phyloP scores from a whole-genome alignment of 2,797 vertebrate genomes.

The Australoheros facetus region DNA sequence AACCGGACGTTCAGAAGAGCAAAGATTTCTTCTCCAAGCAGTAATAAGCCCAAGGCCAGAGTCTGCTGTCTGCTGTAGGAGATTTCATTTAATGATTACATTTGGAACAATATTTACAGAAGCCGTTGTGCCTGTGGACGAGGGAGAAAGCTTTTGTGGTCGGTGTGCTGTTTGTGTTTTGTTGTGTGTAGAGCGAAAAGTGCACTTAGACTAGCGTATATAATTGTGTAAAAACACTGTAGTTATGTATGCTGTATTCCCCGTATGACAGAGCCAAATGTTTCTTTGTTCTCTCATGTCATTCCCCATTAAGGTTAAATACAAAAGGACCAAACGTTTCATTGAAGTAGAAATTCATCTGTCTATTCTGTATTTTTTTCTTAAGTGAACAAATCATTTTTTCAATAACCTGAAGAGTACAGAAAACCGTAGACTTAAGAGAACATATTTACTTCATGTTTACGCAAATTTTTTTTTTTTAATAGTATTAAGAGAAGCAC shows the following conservation, averaged over 20 bases:
- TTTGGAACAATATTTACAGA: conserved; percentile 50
- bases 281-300: conserved; percentile 12
- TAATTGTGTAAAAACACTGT: conserved; percentile 26
- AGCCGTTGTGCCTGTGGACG: conserved; percentile 46
- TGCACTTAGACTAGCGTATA: conserved; percentile 34
- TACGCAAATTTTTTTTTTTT: background rate
- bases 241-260: conserved; percentile 5
- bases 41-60: conserved; percentile 73
- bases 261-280: conserved; percentile 8
- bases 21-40: conserved; percentile 98
- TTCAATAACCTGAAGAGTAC: conserved; percentile 36
- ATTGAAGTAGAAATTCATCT: background rate
- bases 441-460: background rate
- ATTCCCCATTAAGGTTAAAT: conserved; percentile 17
- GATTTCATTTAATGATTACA: conserved; percentile 47
- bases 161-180: conserved; percentile 15
- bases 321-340: conserved; percentile 7
- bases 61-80: conserved; percentile 72
- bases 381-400: conserved; percentile 4
- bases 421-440: background rate
- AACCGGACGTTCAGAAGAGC: conserved; percentile 94
- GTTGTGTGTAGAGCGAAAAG: conserved; percentile 32
- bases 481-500: background rate
- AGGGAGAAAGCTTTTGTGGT: conserved; percentile 12
- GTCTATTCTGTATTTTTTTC: background rate